Conservation (phyloP, 2,888 invertebrate species). For the Mesorhabditis belari region DNA sequence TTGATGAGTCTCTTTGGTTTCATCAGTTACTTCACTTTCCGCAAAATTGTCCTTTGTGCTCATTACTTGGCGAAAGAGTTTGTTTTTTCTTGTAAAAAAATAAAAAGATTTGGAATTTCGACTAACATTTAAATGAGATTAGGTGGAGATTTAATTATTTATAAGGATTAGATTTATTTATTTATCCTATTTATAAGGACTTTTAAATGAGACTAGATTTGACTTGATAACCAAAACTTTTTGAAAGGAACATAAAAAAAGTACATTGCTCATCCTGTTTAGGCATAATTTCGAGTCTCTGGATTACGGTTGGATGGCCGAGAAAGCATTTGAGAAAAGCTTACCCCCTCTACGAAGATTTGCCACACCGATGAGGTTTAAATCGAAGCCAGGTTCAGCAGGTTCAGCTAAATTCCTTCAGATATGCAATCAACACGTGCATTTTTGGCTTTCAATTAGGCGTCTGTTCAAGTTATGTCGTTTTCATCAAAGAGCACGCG, state of each 20-base stretch:
- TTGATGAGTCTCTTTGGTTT: not conserved
- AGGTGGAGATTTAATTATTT: too few relatives aligned
- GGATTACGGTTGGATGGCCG: not conserved
- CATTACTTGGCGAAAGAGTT: not conserved
- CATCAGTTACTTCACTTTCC: not conserved
- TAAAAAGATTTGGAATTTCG: too few relatives aligned
- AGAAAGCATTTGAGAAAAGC: not conserved
- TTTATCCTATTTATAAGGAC: too few relatives aligned
- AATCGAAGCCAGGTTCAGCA: not conserved
- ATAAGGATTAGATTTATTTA: too few relatives aligned
- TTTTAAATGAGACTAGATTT: too few relatives aligned
- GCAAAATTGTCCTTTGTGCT: not conserved
- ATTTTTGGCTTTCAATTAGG: constrained; percentile 44
- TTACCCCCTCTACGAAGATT: not conserved
- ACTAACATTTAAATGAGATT: too few relatives aligned
- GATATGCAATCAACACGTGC: constrained; percentile 38
- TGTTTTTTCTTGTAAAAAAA: too few relatives aligned
- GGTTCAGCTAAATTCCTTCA: constrained; percentile 8
- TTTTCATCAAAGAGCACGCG: constrained; percentile 41
- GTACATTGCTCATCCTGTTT: not conserved
- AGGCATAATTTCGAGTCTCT: not conserved
- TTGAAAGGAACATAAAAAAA: too few relatives aligned
- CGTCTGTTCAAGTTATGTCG: constrained; percentile 47
- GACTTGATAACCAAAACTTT: too few relatives aligned
- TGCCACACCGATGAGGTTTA: not conserved